These are phyloP conservation scores for Ophiodon elongatus DNA, from an alignment of 2,113 vertebrate genomes.

Conservation along the genomic window DNA sequence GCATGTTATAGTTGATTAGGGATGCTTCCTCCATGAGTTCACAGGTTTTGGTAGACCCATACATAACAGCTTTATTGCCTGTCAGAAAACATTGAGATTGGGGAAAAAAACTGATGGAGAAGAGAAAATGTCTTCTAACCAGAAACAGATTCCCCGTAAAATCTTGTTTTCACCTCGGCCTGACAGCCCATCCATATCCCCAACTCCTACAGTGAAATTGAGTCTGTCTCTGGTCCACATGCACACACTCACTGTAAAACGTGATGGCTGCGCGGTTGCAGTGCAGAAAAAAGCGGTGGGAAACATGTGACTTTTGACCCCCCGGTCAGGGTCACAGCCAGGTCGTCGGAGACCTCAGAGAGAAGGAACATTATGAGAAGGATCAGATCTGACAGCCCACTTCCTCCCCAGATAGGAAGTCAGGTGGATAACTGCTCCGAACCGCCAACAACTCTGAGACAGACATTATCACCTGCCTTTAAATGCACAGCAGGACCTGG, in stretches of 20 bases:
- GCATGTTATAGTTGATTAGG: constrained; percentile 20
- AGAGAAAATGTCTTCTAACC: constrained; percentile 57
- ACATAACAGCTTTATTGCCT: constrained; percentile 48
- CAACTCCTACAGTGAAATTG: constrained; percentile 57
- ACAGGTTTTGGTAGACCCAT: constrained; percentile 51
- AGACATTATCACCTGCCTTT: constrained; percentile 57
- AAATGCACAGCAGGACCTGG: constrained; percentile 57
- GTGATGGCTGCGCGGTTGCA: constrained; percentile 34
- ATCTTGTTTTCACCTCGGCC: constrained; percentile 65
- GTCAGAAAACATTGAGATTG: constrained; percentile 41
- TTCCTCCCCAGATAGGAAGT: constrained; percentile 69
- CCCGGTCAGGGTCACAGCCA: constrained; percentile 47
- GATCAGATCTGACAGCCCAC: constrained; percentile 60
- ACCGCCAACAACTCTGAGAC: constrained; percentile 30
- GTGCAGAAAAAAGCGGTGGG: constrained; percentile 56
- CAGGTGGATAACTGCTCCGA: constrained; percentile 62
- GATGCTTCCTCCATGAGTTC: constrained; percentile 46
- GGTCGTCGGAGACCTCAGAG: constrained; percentile 60
- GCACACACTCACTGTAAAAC: constrained; percentile 66
- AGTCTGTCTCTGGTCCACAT: constrained; percentile 45
- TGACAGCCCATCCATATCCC: constrained; percentile 41
- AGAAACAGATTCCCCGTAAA: constrained; percentile 76
- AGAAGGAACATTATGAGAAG: constrained; percentile 45
- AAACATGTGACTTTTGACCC: constrained; percentile 74
- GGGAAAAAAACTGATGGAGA: neutral